A percentile compares a stretch with the other conserved stretches of the same genome.
Evolutionary conservation across 2,888 invertebrate genomes (phyloP).

Genomic region (Steinernema hermaphroditum): DNA sequence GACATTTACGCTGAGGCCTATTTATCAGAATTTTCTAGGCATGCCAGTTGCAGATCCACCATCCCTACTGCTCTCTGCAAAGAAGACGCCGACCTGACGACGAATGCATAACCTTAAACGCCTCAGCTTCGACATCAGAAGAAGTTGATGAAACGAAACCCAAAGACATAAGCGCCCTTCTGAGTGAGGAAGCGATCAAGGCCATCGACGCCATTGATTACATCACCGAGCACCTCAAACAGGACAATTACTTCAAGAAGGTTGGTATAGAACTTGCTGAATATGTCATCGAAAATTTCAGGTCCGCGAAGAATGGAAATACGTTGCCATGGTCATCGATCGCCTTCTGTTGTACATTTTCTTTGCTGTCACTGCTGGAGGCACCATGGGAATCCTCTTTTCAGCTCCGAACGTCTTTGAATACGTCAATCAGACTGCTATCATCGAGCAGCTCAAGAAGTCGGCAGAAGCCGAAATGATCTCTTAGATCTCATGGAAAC

Average conservation of each 20-base stretch:
- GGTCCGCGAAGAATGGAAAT: slow-evolving; percentile 70
- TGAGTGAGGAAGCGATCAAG: slow-evolving; percentile 59
- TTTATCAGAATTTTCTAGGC: too few relatives aligned
- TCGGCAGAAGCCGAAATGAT: slow-evolving; percentile 46
- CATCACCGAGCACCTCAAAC: slow-evolving; percentile 62
- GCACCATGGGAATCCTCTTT: slow-evolving; percentile 68
- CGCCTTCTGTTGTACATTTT: slow-evolving; percentile 69
- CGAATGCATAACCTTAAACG: not conserved
- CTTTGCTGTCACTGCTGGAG: slow-evolving; percentile 68
- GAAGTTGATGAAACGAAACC: not conserved
- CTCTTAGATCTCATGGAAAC: slow-evolving; percentile 10
- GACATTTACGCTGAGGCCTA: too few relatives aligned
- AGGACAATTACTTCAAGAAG: slow-evolving; percentile 60
- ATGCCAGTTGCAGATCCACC: slow-evolving; percentile 33
- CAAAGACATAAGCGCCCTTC: slow-evolving; percentile 35
- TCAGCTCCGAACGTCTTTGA: slow-evolving; percentile 70
- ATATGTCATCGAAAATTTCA: slow-evolving; percentile 45
- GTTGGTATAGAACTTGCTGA: slow-evolving; percentile 37
- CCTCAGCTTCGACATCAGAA: not conserved
- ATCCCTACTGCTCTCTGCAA: slow-evolving; percentile 41
- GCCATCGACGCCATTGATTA: slow-evolving; percentile 65
- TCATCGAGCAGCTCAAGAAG: slow-evolving; percentile 48
- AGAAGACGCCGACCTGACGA: slow-evolving; percentile 42
- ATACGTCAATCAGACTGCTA: slow-evolving; percentile 64
- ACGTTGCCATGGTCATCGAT: slow-evolving; percentile 70